Evolutionary conservation across 2,113 vertebrate species (phyloP), one percentile per base, ranked within the genome.

Genomic region (Hippoglossus stenolepis): DNA sequence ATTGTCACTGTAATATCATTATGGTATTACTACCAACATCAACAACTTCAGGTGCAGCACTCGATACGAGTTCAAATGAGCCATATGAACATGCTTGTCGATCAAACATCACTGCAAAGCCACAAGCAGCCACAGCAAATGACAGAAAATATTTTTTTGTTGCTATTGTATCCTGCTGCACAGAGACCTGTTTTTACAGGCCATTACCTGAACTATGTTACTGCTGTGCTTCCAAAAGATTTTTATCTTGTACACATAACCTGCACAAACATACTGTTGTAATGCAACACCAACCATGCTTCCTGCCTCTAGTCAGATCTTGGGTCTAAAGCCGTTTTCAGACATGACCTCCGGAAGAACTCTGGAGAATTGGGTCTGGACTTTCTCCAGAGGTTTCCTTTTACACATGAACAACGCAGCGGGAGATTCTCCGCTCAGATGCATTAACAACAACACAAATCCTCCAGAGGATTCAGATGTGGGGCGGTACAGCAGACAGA

Each of bases 141-240:
- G 13, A 31, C 18, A 58, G 7, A 24, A 1, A 0, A 65, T 47
- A 24, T 47, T 35, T 65, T 13, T 58, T 14, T 24, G 13, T 26
- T 47, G 3, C 9, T 43, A 9, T 62, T 47, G 11, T 0, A 74
- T 65, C 18, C 26, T 45, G 51, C 63, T 58, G 28, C 72, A 70
- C 28, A 11, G 18, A 35, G 59, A 26, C 84, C 73, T 80, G 67
- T 80, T 77, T 38, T 62, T 73, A 80, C 84, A 73, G 15, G 83
- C 45, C 2, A 9, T 75, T 40, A n/a, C 54, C 31, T 77, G 43
- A 65, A 15, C 62, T 61, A 28, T 57, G 51, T 20, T n/a, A 11
- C 14, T 45, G 31, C 20, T 3, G 17, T 60, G 56, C 58, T 18
- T 21, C 13, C 28, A 60, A 24, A 65, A 80, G 21, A 64, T 56